These are phyloP conservation scores for Muscina levida DNA, from an alignment of 2,888 invertebrate genomes.

Conservation along the genomic window DNA sequence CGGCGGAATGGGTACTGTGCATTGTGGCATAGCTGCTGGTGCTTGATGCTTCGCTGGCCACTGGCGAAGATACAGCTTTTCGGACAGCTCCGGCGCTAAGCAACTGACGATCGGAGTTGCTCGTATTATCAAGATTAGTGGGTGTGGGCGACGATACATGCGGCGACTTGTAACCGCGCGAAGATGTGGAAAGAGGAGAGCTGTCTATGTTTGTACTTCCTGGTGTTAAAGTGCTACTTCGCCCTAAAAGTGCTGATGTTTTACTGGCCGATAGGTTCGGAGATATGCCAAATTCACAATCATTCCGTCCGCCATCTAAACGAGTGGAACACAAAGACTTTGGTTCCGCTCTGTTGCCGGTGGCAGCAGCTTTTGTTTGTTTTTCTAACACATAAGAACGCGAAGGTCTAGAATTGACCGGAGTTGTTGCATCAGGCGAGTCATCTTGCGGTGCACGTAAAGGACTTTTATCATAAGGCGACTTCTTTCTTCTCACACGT, in stretches of 20 bases:
- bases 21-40: conserved; percentile 50
- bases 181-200: conserved; percentile 74
- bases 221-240: conserved; percentile 15
- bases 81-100: conserved; percentile 45
- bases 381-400: conserved; percentile 27
- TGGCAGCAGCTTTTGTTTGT: not conserved
- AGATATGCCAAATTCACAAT: conserved; percentile 70
- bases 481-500: conserved; percentile 74
- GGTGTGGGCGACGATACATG: conserved; percentile 64
- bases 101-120: conserved; percentile 68
- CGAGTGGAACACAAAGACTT: conserved; percentile 74
- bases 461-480: conserved; percentile 64
- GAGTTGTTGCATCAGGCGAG: conserved; percentile 67
- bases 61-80: conserved; percentile 71
- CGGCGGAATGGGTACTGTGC: conserved; percentile 59
- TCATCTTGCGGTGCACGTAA: not conserved
- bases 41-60: conserved; percentile 69
- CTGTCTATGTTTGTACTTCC: conserved; percentile 35
- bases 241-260: conserved; percentile 18
- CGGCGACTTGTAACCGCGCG: conserved; percentile 60
- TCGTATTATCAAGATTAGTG: conserved; percentile 72
- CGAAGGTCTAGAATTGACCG: conserved; percentile 68
- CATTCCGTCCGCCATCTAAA: conserved; percentile 70
- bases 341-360: conserved; percentile 23
- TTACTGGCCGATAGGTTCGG: conserved; percentile 69